These are phyloP conservation scores for Ormyrus pomaceus DNA, from an alignment of 2,888 invertebrate species.

Conservation along the genomic window DNA sequence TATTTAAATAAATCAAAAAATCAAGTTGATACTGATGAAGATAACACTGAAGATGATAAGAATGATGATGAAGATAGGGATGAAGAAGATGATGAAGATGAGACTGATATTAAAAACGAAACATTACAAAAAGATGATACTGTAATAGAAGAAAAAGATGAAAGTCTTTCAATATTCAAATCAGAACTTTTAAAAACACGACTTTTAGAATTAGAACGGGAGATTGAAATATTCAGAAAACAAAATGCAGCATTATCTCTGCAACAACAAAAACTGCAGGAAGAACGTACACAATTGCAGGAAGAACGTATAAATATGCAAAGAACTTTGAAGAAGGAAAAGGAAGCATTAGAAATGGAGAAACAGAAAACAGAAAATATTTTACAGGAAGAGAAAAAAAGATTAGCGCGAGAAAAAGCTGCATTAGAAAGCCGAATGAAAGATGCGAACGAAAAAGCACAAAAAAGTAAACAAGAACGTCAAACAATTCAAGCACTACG, in stretches of 20 bases:
- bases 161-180: slow-evolving; percentile 77
- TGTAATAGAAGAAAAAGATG: slow-evolving; percentile 74
- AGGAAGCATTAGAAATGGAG: slow-evolving; percentile 80
- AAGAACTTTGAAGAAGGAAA: slow-evolving; percentile 78
- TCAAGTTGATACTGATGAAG: slow-evolving; percentile 58
- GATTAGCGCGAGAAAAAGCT: slow-evolving; percentile 81
- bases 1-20: slow-evolving; percentile 22
- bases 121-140: slow-evolving; percentile 58
- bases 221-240: slow-evolving; percentile 78
- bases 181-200: slow-evolving; percentile 80
- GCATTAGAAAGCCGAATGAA: slow-evolving; percentile 83
- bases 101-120: slow-evolving; percentile 55
- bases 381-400: slow-evolving; percentile 83
- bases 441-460: slow-evolving; percentile 80
- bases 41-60: slow-evolving; percentile 54
- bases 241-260: slow-evolving; percentile 77
- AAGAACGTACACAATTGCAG: slow-evolving; percentile 78
- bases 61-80: slow-evolving; percentile 41
- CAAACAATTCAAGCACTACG: slow-evolving; percentile 81
- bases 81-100: slow-evolving; percentile 26
- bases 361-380: slow-evolving; percentile 81
- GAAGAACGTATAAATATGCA: slow-evolving; percentile 77
- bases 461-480: slow-evolving; percentile 82
- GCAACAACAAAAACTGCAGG: slow-evolving; percentile 73
- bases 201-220: slow-evolving; percentile 82